Evolutionary conservation across 2,888 invertebrate species (phyloP).

Genomic region (Oasisia sp.): DNA sequence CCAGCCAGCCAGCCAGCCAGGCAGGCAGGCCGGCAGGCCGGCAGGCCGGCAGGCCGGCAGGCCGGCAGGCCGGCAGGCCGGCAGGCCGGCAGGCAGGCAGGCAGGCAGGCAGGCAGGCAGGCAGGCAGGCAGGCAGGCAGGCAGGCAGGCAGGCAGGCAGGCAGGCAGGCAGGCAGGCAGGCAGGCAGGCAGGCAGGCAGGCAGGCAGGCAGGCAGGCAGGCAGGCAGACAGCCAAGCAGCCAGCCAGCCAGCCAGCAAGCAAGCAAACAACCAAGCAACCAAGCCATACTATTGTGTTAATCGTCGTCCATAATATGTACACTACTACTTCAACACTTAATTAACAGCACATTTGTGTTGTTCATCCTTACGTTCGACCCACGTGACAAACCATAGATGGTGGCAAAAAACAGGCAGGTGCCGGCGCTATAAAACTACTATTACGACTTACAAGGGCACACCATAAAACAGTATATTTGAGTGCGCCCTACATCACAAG

Average conservation of each 20-base stretch:
- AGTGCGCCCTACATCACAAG: background rate
- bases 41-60: background rate
- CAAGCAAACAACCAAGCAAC: no score
- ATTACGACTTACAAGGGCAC: background rate
- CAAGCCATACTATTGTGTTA: no score
- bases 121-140: no score
- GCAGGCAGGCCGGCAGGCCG: constrained; percentile 32
- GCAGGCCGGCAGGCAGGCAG: no score
- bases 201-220: constrained; percentile 26
- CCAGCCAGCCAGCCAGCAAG: no score
- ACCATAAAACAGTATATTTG: background rate
- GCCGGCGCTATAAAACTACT: background rate
- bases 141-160: no score
- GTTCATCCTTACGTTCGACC: background rate
- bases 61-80: no score
- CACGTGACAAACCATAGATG: background rate
- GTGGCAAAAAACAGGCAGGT: background rate
- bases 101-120: no score
- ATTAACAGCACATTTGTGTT: no score
- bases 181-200: constrained; percentile 33
- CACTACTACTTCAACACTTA: no score
- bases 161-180: constrained; percentile 24
- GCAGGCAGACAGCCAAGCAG: background rate
- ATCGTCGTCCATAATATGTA: no score
- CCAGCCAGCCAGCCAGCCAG: constrained; percentile 32